Evolutionary conservation across 2,888 invertebrate genomes (phyloP).

Genomic region (Danaus chrysippus): DNA sequence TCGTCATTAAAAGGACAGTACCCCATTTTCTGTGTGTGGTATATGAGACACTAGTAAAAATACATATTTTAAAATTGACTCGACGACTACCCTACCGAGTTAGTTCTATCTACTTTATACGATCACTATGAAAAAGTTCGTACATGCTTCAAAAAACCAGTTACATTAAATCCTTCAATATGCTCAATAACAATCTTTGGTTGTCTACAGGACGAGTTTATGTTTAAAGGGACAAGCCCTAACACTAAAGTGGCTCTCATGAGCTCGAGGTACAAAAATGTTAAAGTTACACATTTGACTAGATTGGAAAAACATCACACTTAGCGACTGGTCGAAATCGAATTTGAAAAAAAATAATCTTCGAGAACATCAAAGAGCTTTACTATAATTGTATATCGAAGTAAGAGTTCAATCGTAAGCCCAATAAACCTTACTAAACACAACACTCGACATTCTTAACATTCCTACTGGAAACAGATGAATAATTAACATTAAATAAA

Average conservation of each 20-base stretch:
- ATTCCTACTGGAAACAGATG: slow-evolving; percentile 19
- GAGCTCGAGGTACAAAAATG: slow-evolving; percentile 7
- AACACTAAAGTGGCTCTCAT: background rate
- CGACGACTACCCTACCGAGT: slow-evolving; percentile 63
- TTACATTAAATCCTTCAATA: slow-evolving; percentile 7
- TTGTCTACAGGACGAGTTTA: slow-evolving; percentile 7
- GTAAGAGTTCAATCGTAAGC: slow-evolving; percentile 20
- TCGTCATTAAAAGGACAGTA: slow-evolving; percentile 67
- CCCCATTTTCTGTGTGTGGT: slow-evolving; percentile 49
- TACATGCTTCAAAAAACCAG: slow-evolving; percentile 49
- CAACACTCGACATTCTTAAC: slow-evolving; percentile 4
- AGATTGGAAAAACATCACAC: background rate
- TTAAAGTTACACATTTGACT: slow-evolving; percentile 2
- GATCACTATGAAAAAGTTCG: slow-evolving; percentile 49
- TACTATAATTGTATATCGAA: slow-evolving; percentile 24
- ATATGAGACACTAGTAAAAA: slow-evolving; percentile 45
- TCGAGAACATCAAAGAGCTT: slow-evolving; percentile 56
- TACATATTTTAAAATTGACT: slow-evolving; percentile 63
- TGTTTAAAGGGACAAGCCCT: slow-evolving; percentile 1
- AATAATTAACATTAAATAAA: slow-evolving; percentile 25
- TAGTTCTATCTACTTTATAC: slow-evolving; percentile 60
- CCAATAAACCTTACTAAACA: slow-evolving; percentile 13
- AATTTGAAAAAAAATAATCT: slow-evolving; percentile 47
- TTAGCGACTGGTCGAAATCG: slow-evolving; percentile 43
- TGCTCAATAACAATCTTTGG: slow-evolving; percentile 4